Evolutionary conservation across 53 echinoderm and acorn worm species (phyloP), one percentile per base, ranked within the genome.

Genomic region (Patiria pectinifera): DNA sequence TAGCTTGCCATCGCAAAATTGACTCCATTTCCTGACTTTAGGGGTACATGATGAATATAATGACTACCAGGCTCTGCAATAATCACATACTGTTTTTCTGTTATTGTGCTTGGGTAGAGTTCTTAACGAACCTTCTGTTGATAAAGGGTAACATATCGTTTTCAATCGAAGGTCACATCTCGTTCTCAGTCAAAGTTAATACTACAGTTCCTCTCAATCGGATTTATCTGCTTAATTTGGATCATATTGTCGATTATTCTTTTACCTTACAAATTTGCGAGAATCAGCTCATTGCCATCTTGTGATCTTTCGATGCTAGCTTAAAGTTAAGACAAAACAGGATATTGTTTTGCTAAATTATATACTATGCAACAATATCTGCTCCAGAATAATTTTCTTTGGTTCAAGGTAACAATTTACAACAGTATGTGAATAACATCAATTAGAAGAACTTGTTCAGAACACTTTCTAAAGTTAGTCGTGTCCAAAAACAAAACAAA

Each of bases 11-110:
- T 80, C 8, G 81, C 81, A 45, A 80, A 6, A 80, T 80, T 80
- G 26, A 80, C 18, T 21, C 46, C 81, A 48, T 80, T 12, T 45
- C 81, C 81, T 80, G 81, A 80, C 81, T 80, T 80, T 48, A 43
- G 81, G 45, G 81, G 10, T 4, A 16, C 14, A 24, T 80, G 81
- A 7, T 45, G 46, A 4, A 80, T 9, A 18, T 16, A 80, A 48
- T 80, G 46, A 16, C 24, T 26, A 80, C 44, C 44, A 71, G 71
- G 71, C 71, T 71, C 71, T 47, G 46, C 81, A 14, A 80, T 45
- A 45, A 80, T 18, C 46, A 80, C 81, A 80, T 80, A 80, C 4
- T 80, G 81, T 3, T 80, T 43, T 80, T 80, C 81, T 47, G 25
- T 45, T 6, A 47, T 11, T 47, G 49, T 10, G 11, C 49, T 80